A percentile compares a stretch with the other conserved stretches of the same genome.
These are phyloP conservation scores for Leucophenga maculata DNA, from an alignment of 2,888 invertebrate species.

Conservation along the genomic window DNA sequence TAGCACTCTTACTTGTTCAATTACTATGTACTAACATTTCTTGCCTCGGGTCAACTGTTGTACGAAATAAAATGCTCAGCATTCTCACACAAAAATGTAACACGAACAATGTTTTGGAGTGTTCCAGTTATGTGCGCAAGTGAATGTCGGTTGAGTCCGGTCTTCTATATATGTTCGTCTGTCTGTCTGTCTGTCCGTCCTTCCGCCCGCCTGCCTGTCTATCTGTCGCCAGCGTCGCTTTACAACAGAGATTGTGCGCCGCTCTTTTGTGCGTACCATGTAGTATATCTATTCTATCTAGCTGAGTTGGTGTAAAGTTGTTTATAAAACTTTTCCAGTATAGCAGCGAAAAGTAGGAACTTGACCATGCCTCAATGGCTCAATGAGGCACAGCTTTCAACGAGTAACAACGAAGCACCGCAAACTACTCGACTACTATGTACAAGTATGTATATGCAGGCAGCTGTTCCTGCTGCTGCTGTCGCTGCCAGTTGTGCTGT, in stretches of 20 bases:
- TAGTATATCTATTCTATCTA: too few relatives aligned
- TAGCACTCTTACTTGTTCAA: constrained; percentile 22
- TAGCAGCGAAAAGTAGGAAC: constrained; percentile 45
- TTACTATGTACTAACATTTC: constrained; percentile 56
- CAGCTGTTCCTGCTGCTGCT: constrained; percentile 29
- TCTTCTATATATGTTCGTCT: constrained; percentile 9
- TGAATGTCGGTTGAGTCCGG: too few relatives aligned
- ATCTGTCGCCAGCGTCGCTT: too few relatives aligned
- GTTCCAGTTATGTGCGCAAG: constrained; percentile 49
- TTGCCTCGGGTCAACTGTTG: constrained; percentile 40
- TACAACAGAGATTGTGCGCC: neutral
- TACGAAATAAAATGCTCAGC: too few relatives aligned
- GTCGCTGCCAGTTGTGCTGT: neutral
- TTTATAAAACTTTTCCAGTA: constrained; percentile 55
- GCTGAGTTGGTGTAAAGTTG: constrained; percentile 49
- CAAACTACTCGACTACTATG: too few relatives aligned
- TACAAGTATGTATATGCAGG: too few relatives aligned
- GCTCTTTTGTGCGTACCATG: neutral
- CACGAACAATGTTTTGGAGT: constrained; percentile 58
- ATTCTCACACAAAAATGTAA: constrained; percentile 47
- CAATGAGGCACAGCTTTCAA: constrained; percentile 27
- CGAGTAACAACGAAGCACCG: constrained; percentile 17
- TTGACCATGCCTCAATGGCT: constrained; percentile 56
- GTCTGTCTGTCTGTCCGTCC: neutral
- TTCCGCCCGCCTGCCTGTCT: too few relatives aligned